Base-by-base conservation (phyloP, 2,797 vertebrate species). In the Chelon auratus region DNA sequence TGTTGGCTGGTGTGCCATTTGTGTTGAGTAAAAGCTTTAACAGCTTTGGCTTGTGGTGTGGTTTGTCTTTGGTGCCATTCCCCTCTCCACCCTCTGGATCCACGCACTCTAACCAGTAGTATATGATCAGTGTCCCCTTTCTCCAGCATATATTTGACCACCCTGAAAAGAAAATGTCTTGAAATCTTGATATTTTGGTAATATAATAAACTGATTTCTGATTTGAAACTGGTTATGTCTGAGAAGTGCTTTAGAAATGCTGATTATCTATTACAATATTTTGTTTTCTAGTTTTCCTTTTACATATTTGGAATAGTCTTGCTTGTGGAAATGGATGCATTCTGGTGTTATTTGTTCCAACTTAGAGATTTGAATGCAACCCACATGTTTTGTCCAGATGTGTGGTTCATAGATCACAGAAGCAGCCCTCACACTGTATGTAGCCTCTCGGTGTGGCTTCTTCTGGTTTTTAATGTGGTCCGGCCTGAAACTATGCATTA, bases 41-140 rank as follows among this genome's bases (percentile, higher is more conserved):
- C 67, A 81, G 80, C 77, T 83, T 56, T 61, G 65, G 66, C 47
- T 61, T 84, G 87, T 0, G 75, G 81, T 86, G 60, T 65, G 83
- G 57, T 79, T 13, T 74, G 66, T 66, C 71, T 81, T 80, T 87
- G 82, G 69, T 88, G 81, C 72, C 72, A 59, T 75, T 70, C 73
- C 61, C 64, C 84, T 65, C 88, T 82, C 88, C 88, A 79, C 91
- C 84, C 86, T 74, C 64, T 57, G 69, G 64, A 84, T 74, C 77
- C 65, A 59, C 65, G 74, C 54, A 75, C 24, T 75, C 67, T 61
- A 66, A 77, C 65, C 58, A 70, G 37, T n/a, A 48, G 26, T 58
- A 52, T 78, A 37, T 17, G 11, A 10, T 70, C 56, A 67, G 76
- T 78, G 71, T 80, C 85, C 10, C 77, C 70, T 75, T 53, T 66